phyloP scores from a whole-genome alignment of 2,888 invertebrate species.

The Drosophila anomalata region DNA sequence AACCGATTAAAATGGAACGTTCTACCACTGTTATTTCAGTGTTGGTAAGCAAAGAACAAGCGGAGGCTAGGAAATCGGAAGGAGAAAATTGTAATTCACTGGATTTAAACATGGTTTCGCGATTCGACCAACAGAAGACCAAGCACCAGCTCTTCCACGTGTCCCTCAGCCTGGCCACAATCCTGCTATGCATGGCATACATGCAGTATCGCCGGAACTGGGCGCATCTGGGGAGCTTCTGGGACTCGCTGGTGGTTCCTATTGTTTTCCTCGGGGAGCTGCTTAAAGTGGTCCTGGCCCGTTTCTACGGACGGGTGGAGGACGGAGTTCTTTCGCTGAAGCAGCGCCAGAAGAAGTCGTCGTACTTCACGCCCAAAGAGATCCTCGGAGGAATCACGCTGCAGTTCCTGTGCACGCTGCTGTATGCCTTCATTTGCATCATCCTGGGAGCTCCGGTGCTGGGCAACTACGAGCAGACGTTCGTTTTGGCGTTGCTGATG shows the following conservation, averaged over 20 bases:
- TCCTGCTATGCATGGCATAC: slow-evolving; percentile 82
- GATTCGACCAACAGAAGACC: slow-evolving; percentile 83
- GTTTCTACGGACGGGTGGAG: slow-evolving; percentile 78
- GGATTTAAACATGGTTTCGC: slow-evolving; percentile 59
- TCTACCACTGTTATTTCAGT: slow-evolving; percentile 13
- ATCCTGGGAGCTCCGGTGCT: slow-evolving; percentile 84
- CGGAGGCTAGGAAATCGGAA: slow-evolving; percentile 3
- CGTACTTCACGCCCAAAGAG: slow-evolving; percentile 79
- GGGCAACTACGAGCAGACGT: slow-evolving; percentile 83
- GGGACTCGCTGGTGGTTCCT: slow-evolving; percentile 82
- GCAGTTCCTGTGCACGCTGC: slow-evolving; percentile 80
- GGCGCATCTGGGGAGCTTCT: slow-evolving; percentile 82
- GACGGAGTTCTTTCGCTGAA: slow-evolving; percentile 73
- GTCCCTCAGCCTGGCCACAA: slow-evolving; percentile 82
- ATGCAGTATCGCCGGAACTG: slow-evolving; percentile 82
- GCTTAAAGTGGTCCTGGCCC: slow-evolving; percentile 79
- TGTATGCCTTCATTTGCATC: slow-evolving; percentile 83
- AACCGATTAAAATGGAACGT: neutral
- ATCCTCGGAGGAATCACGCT: slow-evolving; percentile 77
- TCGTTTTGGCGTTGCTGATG: slow-evolving; percentile 81
- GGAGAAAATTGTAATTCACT: slow-evolving; percentile 26
- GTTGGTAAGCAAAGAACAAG: slow-evolving; percentile 19
- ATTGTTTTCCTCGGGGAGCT: slow-evolving; percentile 82
- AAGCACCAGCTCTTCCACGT: slow-evolving; percentile 83
- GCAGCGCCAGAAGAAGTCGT: slow-evolving; percentile 79